phyloP scores from a whole-genome alignment of 2,113 vertebrate species.

The Rutilus rutilus region DNA sequence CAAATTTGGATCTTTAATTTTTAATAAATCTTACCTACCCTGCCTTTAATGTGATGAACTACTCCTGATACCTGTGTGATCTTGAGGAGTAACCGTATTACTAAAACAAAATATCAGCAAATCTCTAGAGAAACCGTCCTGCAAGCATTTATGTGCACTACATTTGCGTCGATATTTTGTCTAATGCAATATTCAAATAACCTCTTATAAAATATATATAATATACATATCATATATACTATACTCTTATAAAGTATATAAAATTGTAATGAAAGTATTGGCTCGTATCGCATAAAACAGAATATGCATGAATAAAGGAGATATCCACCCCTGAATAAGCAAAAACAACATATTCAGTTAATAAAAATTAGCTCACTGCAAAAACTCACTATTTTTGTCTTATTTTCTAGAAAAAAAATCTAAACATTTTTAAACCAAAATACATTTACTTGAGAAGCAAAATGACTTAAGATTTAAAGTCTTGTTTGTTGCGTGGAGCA shows the following conservation, averaged over 20 bases:
- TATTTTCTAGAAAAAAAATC: no score
- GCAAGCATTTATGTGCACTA: not conserved
- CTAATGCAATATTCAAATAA: not conserved
- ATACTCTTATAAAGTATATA: not conserved
- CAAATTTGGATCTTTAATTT: no score
- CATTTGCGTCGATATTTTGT: not conserved
- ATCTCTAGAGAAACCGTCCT: not conserved
- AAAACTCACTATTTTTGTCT: no score
- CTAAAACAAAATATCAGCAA: no score
- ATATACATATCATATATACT: no score
- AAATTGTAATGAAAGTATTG: not conserved
- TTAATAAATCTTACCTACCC: no score
- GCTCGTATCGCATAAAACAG: not conserved
- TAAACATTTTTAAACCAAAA: no score
- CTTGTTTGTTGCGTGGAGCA: not conserved
- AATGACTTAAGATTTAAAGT: no score
- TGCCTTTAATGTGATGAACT: not conserved
- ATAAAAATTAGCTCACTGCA: no score
- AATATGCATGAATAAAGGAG: not conserved
- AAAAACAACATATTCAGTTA: no score
- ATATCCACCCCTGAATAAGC: no score
- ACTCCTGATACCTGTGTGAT: not conserved
- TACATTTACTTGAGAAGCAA: no score
- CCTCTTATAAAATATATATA: not conserved
- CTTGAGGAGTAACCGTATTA: not conserved